Evolutionary conservation across 2,888 invertebrate genomes (phyloP).

Genomic region (Neelides folsomi): DNA sequence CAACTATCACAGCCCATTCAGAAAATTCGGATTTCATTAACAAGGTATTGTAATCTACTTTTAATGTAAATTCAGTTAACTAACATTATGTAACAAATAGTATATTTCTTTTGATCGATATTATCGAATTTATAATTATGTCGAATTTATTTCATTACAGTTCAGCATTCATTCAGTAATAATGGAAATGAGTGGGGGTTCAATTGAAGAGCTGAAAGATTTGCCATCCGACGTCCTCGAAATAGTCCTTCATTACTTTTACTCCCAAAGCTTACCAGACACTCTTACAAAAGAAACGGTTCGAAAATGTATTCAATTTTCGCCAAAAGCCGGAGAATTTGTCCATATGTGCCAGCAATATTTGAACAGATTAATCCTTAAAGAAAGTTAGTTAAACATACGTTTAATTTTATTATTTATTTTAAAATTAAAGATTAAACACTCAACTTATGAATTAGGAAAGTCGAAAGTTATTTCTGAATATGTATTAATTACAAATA

Average conservation of each 20-base stretch:
- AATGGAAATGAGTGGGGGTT: slow-evolving; percentile 20
- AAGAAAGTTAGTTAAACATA: slow-evolving; percentile 49
- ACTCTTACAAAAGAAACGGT: slow-evolving; percentile 48
- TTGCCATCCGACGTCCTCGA: slow-evolving; percentile 49
- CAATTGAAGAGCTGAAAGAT: slow-evolving; percentile 39
- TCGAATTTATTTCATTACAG: too few relatives aligned
- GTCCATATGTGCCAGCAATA: slow-evolving; percentile 48
- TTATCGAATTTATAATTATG: too few relatives aligned
- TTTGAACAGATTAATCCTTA: slow-evolving; percentile 49
- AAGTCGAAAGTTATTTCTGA: too few relatives aligned
- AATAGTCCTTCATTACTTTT: slow-evolving; percentile 50
- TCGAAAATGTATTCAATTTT: slow-evolving; percentile 43
- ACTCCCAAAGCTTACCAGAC: slow-evolving; percentile 50
- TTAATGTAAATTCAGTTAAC: too few relatives aligned
- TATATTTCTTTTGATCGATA: too few relatives aligned
- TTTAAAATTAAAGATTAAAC: background rate
- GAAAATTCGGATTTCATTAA: too few relatives aligned
- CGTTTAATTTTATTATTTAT: slow-evolving; percentile 1
- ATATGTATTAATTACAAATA: too few relatives aligned
- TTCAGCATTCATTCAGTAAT: slow-evolving; percentile 29
- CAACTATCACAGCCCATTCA: slow-evolving; percentile 25
- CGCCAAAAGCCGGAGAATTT: slow-evolving; percentile 43
- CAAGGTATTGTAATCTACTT: too few relatives aligned
- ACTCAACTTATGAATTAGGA: background rate
- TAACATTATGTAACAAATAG: too few relatives aligned